Base-by-base conservation (phyloP, 2,113 vertebrate species). In the Ceyx cyanopectus region DNA sequence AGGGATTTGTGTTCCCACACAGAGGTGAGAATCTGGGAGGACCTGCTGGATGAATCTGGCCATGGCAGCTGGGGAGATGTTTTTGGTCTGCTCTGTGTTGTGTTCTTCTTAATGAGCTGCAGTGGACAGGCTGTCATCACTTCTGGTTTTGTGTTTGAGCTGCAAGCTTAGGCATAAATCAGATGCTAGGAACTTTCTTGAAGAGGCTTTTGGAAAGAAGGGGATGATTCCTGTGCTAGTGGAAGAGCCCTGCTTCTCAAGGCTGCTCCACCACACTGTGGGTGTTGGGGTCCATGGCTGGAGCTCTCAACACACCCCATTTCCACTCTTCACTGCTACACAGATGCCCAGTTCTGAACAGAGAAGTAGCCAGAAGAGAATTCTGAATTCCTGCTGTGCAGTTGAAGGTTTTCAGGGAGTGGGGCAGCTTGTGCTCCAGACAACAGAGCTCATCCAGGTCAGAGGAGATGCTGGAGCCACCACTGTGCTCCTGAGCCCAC, bases 11-110 rank as follows among this genome's bases (percentile, higher is more conserved):
- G 89, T 91, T 94, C 68, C 73, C 80, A 70, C 79, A 70, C 1
- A 5, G 50, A 74, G 75, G 82, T 91, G 63, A 83, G 83, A 70
- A 89, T 92, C 60, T 89, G 30, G 73, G 79, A 87, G 37, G 41
- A 73, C 85, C 63, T 94, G 26, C 76, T 93, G 22, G 85, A 62
- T 93, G 92, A 94, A 91, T 75, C 76, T n/a, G 43, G 90, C 34
- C 17, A 92, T 62, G 79, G 60, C 62, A 89, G 32, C 41, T 1
- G 8, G n/a, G 18, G 50, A 86, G 32, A 23, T 26, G 77, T 75
- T 76, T 85, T 77, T 66, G 16, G 78, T 17, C 20, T 53, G 4
- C 26, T 75, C 0, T 77, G 2, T 50, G 4, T 78, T 67, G 4
- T 41, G 3, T 37, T 94, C 91, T 82, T 50, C 41, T 67, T 61